Conservation (phyloP, 2,797 vertebrate species). For the Onychomys leucogaster region DNA sequence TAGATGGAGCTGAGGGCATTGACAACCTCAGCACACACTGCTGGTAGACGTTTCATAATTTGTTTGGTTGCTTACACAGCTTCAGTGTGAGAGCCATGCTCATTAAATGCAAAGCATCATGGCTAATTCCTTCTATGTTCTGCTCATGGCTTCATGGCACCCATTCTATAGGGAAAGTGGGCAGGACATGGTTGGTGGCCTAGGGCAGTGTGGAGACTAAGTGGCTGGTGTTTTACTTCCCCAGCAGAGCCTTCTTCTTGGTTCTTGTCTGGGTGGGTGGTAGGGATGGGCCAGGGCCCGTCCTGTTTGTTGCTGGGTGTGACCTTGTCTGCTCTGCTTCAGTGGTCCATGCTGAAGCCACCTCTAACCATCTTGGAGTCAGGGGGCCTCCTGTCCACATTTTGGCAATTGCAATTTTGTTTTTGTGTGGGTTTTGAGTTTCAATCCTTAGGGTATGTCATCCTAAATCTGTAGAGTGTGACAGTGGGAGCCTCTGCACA, state of each 20-base stretch:
- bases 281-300: background rate
- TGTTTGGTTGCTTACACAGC: background rate
- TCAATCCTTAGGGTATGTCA: background rate
- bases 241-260: background rate
- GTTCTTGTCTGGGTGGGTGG: background rate
- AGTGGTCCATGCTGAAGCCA: background rate
- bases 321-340: background rate
- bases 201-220: background rate
- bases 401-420: background rate
- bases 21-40: too few relatives aligned
- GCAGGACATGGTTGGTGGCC: background rate
- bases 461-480: background rate
- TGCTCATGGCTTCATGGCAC: background rate
- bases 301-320: background rate
- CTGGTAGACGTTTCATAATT: background rate
- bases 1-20: background rate
- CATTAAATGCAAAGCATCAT: background rate
- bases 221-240: background rate
- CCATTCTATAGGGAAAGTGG: background rate
- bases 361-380: background rate
- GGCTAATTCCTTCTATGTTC: background rate
- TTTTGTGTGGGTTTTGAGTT: background rate
- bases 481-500: background rate
- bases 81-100: background rate
- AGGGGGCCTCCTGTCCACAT: background rate